phyloP scores from a whole-genome alignment of 2,797 vertebrate genomes.

The Pseudochirops corinnae region DNA sequence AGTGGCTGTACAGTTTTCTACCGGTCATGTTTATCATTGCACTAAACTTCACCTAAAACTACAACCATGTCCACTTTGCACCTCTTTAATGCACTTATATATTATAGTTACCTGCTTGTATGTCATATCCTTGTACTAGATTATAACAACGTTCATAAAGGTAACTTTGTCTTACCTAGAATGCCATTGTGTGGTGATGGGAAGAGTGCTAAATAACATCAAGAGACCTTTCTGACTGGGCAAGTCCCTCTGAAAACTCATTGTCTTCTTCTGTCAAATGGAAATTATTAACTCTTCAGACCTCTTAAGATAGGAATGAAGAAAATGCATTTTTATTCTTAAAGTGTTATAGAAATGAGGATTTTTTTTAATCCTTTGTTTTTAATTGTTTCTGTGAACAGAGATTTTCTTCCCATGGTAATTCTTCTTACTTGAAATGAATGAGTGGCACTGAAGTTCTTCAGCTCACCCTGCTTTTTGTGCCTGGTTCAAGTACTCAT shows the following conservation, averaged over 20 bases:
- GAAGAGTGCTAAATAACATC: background rate
- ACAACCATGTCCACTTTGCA: background rate
- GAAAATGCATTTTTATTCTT: background rate
- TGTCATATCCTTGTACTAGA: background rate
- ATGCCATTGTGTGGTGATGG: background rate
- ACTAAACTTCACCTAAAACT: background rate
- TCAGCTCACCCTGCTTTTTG: slow-evolving; percentile 29
- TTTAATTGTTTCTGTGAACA: background rate
- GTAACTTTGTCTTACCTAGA: background rate
- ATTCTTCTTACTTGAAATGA: background rate
- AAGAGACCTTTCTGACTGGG: background rate
- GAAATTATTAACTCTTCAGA: background rate
- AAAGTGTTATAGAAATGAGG: background rate
- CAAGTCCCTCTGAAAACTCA: background rate
- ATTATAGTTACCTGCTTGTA: background rate
- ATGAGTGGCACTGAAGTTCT: background rate
- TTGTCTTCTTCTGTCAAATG: background rate
- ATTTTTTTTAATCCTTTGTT: background rate
- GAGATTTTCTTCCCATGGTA: background rate
- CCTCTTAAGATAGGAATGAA: background rate
- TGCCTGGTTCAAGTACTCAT: slow-evolving; percentile 14
- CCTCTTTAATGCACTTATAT: background rate
- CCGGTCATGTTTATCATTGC: background rate
- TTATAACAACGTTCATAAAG: background rate
- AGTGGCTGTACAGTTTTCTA: background rate